These are phyloP conservation scores for Cephus spinipes DNA, from an alignment of 2,888 invertebrate species.

Conservation along the genomic window DNA sequence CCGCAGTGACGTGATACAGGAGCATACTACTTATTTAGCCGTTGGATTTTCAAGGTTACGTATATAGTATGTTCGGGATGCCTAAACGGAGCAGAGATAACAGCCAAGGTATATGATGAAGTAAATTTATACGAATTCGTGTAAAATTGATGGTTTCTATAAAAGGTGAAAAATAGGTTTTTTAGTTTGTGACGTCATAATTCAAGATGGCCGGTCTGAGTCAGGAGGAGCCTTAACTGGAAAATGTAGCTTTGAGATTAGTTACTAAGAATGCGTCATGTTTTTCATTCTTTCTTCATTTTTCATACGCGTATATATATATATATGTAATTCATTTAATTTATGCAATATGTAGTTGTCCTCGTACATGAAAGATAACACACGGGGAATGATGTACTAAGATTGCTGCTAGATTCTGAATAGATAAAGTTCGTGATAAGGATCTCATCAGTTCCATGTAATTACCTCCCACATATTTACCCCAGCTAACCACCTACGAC, in stretches of 20 bases:
- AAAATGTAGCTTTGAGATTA: neutral
- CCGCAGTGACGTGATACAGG: too few relatives aligned
- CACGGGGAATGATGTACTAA: conserved; percentile 27
- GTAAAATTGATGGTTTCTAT: too few relatives aligned
- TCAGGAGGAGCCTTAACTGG: neutral
- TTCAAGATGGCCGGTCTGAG: too few relatives aligned
- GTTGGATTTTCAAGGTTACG: too few relatives aligned
- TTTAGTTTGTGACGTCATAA: too few relatives aligned
- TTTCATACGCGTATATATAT: neutral
- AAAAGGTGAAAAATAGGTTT: too few relatives aligned
- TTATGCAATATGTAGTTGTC: neutral
- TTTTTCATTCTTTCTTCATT: neutral
- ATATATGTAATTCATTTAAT: neutral
- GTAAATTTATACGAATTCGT: too few relatives aligned
- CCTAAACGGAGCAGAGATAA: too few relatives aligned
- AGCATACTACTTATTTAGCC: too few relatives aligned
- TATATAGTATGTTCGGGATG: too few relatives aligned
- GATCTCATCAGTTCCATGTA: conserved; percentile 58
- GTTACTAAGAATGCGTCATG: neutral
- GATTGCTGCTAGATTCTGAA: conserved; percentile 49
- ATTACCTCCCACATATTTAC: conserved; percentile 49
- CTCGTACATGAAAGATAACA: neutral
- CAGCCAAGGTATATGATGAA: too few relatives aligned
- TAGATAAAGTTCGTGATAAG: conserved; percentile 52
- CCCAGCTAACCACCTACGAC: neutral